These are phyloP conservation scores for Heterodera carotae DNA, from an alignment of 1,140 invertebrate species.

Conservation along the genomic window DNA sequence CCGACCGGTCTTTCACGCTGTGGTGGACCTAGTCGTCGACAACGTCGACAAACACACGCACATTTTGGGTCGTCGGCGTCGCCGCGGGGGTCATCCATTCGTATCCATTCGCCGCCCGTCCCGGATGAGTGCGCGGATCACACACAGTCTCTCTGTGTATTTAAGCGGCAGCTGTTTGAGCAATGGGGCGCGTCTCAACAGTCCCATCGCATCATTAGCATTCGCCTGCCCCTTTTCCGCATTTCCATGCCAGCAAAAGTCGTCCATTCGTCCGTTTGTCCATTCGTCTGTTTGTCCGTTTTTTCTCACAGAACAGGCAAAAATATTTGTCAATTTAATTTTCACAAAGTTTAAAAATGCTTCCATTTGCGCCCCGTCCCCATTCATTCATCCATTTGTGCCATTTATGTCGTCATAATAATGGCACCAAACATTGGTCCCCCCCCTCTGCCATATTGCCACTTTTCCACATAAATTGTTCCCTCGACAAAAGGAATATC, in stretches of 20 bases:
- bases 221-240: neutral
- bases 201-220: neutral
- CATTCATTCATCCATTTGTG: too few species aligned
- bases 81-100: too few species aligned
- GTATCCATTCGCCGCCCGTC: neutral
- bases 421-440: neutral
- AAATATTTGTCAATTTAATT: too few species aligned
- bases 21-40: too few species aligned
- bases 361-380: too few species aligned
- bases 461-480: neutral
- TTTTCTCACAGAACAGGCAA: too few species aligned
- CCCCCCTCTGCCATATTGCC: too few species aligned
- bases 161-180: neutral
- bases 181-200: neutral
- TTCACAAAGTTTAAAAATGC: too few species aligned
- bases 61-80: too few species aligned
- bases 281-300: too few species aligned
- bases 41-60: neutral
- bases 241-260: too few species aligned
- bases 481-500: neutral
- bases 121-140: neutral
- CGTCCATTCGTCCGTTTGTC: too few species aligned
- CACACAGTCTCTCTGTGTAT: neutral
- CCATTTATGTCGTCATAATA: neutral
- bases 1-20: neutral